A percentile compares a stretch with the other conserved stretches of the same genome.
These are phyloP conservation scores for Neopipo cinnamomea DNA, from an alignment of 2,113 vertebrate genomes.

Conservation along the genomic window DNA sequence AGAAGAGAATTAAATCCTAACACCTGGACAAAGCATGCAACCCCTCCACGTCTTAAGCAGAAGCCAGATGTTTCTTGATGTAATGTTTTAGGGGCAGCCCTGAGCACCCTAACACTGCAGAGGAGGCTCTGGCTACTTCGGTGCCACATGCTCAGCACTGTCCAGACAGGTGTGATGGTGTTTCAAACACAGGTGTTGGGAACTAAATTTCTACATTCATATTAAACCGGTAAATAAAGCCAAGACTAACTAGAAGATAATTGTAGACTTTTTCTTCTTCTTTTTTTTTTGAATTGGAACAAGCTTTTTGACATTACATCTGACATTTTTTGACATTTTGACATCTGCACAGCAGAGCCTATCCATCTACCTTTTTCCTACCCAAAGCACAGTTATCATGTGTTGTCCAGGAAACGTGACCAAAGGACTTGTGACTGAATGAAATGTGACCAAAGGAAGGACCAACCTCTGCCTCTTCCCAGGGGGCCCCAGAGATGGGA, in stretches of 20 bases:
- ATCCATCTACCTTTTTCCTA: neutral
- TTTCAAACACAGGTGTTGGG: neutral
- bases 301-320: neutral
- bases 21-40: neutral
- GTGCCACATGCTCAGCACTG: neutral
- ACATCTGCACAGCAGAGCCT: neutral
- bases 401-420: neutral
- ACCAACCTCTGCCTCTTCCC: neutral
- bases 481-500: fast-evolving
- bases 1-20: neutral
- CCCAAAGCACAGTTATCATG: fast-evolving
- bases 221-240: neutral
- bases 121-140: neutral
- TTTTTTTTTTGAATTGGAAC: neutral
- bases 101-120: too few relatives aligned
- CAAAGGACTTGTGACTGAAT: neutral
- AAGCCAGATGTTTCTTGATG: fast-evolving
- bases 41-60: too few relatives aligned
- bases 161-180: neutral
- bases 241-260: neutral
- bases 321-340: too few relatives aligned
- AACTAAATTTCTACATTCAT: neutral
- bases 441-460: neutral
- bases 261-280: neutral
- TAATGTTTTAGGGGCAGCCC: neutral